Base-by-base conservation (phyloP, 1,140 invertebrate species). In the Heterodera carotae region DNA sequence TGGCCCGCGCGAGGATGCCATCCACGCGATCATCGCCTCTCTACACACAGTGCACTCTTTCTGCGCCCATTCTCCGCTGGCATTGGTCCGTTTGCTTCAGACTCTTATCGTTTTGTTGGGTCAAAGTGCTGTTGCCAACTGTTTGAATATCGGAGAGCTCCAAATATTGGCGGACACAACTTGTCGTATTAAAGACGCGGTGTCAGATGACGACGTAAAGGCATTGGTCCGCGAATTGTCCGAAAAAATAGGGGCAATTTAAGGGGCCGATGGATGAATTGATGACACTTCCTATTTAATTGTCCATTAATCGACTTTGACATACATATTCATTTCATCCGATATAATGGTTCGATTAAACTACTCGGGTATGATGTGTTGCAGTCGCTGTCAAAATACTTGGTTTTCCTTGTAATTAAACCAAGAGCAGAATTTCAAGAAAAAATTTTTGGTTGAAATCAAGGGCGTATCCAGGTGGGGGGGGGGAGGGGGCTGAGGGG, bases 1-100 rank as follows among this genome's bases (percentile, higher is more conserved):
- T 33, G 84, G 84, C 22, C 84, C 84, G 8, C 74, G 81, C 48
- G 84, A 86, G 67, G 84, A 85, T 73, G 72, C 78, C 25, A 25
- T 85, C 43, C 71, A 82, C 53, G 70, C 79, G 12, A 76, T 84
- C 53, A 76, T 85, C 68, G 75, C 70, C 25, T 75, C 70, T 18
- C 67, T 75, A 22, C 71, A 83, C 39, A 15, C 29, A 8, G 36
- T 70, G 22, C 15, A 68, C 18, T 77, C 64, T 6, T 85, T 85
- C 48, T 75, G 79, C 62, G 43, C 34, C 15, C 29, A 75, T 15
- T 53, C 48, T 27, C 62, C 80, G 62, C 56, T 66, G 18, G 81
- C 84, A 22, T 43, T 85, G 27, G 70, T 79, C 22, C 76, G 83
- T 15, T 43, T 85, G 22, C 81, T 85, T 0, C 84, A 85, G 48